These are phyloP conservation scores for Poliocrania exsul DNA, from an alignment of 2,797 vertebrate genomes.

Conservation along the genomic window DNA sequence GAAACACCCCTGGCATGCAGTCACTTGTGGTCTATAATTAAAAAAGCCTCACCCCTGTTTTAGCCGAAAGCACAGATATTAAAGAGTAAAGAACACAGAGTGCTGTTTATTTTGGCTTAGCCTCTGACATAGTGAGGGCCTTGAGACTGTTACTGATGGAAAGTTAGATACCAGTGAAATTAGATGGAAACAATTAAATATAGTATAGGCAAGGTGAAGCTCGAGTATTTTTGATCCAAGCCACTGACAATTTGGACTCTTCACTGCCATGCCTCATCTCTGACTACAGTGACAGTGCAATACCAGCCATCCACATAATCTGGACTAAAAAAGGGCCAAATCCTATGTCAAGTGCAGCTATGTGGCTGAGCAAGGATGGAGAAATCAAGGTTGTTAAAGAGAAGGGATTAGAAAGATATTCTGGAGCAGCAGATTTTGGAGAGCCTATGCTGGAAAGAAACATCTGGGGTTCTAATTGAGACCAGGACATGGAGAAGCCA, in stretches of 20 bases:
- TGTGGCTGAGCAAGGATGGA: background rate
- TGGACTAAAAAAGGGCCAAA: background rate
- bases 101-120: background rate
- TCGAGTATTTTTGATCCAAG: background rate
- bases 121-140: background rate
- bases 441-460: background rate
- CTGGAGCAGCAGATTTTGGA: background rate
- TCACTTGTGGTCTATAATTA: background rate
- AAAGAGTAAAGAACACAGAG: background rate
- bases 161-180: background rate
- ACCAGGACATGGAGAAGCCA: background rate
- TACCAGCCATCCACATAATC: background rate
- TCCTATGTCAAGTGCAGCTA: background rate
- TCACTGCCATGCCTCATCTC: background rate
- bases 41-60: background rate
- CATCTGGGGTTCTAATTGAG: background rate
- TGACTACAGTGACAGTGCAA: fast-evolving
- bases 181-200: background rate
- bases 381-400: background rate
- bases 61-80: background rate
- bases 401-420: background rate
- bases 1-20: background rate
- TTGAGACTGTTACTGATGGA: background rate
- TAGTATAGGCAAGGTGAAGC: background rate
- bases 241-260: background rate